phyloP scores from a whole-genome alignment of 2,113 vertebrate species.

The Heterotilapia buettikoferi region DNA sequence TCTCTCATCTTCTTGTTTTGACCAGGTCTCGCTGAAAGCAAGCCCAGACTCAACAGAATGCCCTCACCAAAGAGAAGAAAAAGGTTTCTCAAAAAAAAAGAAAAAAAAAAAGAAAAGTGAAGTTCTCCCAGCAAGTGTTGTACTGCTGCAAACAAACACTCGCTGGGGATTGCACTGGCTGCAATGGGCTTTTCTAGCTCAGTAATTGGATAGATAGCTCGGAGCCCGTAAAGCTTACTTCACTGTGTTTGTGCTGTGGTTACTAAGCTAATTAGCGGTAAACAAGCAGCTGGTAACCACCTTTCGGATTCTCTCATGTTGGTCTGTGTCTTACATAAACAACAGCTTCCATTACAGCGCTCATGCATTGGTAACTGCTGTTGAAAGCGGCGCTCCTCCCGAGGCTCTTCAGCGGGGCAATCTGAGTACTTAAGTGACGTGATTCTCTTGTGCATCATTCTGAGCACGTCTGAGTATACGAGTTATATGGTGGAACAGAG shows the following conservation, averaged over 20 bases:
- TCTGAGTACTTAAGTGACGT: not conserved
- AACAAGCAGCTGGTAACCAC: conserved; percentile 28
- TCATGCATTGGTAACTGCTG: not conserved
- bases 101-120: not conserved
- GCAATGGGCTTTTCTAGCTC: conserved; percentile 5
- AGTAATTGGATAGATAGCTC: conserved; percentile 29
- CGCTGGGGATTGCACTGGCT: not conserved
- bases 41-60: not conserved
- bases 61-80: not conserved
- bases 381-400: not conserved
- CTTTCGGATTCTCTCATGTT: not conserved
- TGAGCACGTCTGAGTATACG: not conserved
- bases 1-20: not conserved
- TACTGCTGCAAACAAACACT: not conserved
- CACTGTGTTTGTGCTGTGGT: not conserved
- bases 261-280: conserved; percentile 41
- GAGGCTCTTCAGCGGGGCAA: not conserved
- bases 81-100: not conserved
- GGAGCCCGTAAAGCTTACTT: not conserved
- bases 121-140: not conserved
- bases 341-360: not conserved
- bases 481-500: not conserved
- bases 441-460: not conserved
- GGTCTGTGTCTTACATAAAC: not conserved
- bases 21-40: not conserved